Conservation (phyloP, 2,113 vertebrate genomes). For the Sprattus sprattus region DNA sequence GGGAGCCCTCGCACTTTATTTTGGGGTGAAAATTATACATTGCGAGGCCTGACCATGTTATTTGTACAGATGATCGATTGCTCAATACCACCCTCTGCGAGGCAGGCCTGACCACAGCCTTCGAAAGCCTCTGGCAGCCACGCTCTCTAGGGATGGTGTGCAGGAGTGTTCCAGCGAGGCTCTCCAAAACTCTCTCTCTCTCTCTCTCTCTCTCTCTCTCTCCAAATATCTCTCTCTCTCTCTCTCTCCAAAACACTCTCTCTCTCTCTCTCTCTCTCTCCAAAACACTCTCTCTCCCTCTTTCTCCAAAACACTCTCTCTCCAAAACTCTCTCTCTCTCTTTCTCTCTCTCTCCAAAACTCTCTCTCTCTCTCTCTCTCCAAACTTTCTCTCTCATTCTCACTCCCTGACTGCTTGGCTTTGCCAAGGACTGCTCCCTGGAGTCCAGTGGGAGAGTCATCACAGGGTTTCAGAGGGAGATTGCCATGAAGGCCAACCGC, state of each 20-base stretch:
- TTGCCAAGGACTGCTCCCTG: background rate
- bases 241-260: background rate
- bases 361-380: background rate
- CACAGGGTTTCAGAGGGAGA: background rate
- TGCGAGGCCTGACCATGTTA: conserved; percentile 57
- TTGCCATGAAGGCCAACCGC: background rate
- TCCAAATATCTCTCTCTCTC: background rate
- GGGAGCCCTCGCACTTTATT: conserved; percentile 61
- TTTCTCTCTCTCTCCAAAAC: background rate
- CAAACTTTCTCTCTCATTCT: background rate
- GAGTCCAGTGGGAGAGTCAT: background rate
- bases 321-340: background rate
- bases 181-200: background rate
- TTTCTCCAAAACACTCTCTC: background rate
- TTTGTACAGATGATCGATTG: conserved; percentile 72
- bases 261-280: background rate
- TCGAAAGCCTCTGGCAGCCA: conserved; percentile 53
- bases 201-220: background rate
- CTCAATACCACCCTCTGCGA: conserved; percentile 59
- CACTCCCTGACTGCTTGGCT: background rate
- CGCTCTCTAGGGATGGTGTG: conserved; percentile 37
- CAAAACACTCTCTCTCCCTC: background rate
- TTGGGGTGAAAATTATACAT: conserved; percentile 69
- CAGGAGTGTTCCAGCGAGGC: background rate
- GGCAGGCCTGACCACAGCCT: conserved; percentile 50